Conservation (phyloP, 2,113 vertebrate genomes). For the Axis porcinus region DNA sequence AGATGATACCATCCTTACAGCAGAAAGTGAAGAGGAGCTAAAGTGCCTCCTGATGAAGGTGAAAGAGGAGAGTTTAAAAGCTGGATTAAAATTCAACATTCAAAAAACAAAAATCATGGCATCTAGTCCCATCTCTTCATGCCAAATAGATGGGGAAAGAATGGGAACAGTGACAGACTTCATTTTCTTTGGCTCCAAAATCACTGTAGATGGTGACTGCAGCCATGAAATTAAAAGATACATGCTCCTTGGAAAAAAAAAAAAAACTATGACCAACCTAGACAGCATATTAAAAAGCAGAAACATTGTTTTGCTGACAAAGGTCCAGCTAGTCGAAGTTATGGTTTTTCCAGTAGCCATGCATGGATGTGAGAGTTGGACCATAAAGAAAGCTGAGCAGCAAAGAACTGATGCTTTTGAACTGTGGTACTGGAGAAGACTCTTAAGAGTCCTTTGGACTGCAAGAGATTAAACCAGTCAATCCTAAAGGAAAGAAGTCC, state of each 20-base stretch:
- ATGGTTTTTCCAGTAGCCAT: background rate
- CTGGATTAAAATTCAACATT: background rate
- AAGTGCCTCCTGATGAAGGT: rapidly evolving
- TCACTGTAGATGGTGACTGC: background rate
- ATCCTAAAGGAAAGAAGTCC: background rate
- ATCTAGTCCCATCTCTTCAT: background rate
- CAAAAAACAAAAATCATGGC: background rate
- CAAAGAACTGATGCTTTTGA: background rate
- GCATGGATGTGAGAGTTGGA: background rate
- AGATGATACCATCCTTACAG: background rate
- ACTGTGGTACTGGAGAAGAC: background rate
- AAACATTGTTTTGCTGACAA: background rate
- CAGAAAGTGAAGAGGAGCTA: background rate
- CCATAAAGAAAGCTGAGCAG: background rate
- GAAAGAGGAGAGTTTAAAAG: background rate
- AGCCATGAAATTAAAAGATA: background rate
- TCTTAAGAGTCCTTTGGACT: background rate
- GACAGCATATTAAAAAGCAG: background rate
- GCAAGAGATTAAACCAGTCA: background rate
- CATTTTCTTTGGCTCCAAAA: background rate
- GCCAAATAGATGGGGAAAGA: background rate
- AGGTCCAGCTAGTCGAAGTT: background rate
- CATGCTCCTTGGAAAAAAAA: rapidly evolving
- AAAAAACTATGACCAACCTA: background rate
- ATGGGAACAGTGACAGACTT: background rate